Evolutionary conservation across 30 jellyfish, hydroid and myxozoan genomes (phyloP), one percentile per base, ranked within the genome.

Genomic region (Cassiopea xamachana): DNA sequence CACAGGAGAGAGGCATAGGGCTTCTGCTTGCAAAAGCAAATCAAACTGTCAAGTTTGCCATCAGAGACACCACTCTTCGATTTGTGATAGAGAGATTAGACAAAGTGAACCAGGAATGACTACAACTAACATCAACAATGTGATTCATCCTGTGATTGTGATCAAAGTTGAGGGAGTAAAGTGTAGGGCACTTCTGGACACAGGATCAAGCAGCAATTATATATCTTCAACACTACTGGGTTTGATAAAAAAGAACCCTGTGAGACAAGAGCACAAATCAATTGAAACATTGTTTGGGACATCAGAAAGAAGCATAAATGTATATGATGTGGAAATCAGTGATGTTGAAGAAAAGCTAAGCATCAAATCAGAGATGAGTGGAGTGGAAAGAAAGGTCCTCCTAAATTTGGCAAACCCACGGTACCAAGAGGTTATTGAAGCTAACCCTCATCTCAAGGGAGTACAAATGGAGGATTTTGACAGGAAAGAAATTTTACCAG

Each of bases 391-490:
- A n/a, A n/a, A 82, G 19, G 95, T 80, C 48, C 93, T 90, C 14
- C 73, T 73, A 70, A 50, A 69, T 19, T 12, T 94, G 73, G 91
- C 86, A 45, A 89, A 85, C 77, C 98, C 98, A 58, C 12, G 80
- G 4, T 81, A 81, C 77, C 48, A 47, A 9, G 82, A 82, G 74
- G 93, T 93, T 51, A 89, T 61, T 9, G 46, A 48, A 16, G 78
- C 67, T 47, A 85, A 84, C 92, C 44, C 79, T 60, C 98, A 93
- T 70, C 91, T 93, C 2, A 27, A 75, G 17, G 97, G 98, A 43
- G 75, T 93, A 39, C 46, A 45, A 48, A 72, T 81, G 92, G 69
- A 83, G 13, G 93, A 93, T 60, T 47, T 62, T 9, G 98, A 89
- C 80, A 60, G 1, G 19, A 82, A 83, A 62, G 80, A 51, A 62